Conservation (phyloP, 2,797 vertebrate genomes). For the Squalus acanthias region DNA sequence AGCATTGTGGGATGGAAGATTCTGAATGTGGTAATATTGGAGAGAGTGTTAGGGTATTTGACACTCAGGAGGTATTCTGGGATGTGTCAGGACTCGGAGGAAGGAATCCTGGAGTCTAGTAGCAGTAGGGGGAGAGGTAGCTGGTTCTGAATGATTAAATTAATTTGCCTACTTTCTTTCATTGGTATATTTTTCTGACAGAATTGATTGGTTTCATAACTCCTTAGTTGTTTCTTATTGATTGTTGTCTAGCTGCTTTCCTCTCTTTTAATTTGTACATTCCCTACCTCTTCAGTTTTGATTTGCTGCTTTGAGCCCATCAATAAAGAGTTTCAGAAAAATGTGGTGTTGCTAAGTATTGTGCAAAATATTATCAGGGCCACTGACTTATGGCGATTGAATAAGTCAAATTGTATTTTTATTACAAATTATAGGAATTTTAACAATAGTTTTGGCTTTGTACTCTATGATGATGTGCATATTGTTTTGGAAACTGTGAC, state of each 20-base stretch:
- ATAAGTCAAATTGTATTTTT: not conserved
- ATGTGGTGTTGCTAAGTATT: not conserved
- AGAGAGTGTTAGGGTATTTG: not conserved
- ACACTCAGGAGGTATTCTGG: not conserved
- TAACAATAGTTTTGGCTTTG: not conserved
- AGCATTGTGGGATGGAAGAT: not conserved
- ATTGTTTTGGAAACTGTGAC: not conserved
- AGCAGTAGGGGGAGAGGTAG: not conserved
- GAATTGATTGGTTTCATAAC: not conserved
- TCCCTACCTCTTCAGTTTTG: not conserved
- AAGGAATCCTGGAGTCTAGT: not conserved
- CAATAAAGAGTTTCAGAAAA: not conserved
- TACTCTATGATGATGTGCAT: not conserved
- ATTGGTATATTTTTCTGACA: not conserved
- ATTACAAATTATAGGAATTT: not conserved
- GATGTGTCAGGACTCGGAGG: not conserved
- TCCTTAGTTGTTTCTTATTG: not conserved
- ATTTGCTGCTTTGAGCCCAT: not conserved
- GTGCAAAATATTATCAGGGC: not conserved
- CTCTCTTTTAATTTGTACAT: not conserved
- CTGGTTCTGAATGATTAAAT: not conserved
- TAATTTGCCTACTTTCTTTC: not conserved
- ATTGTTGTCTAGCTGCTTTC: not conserved
- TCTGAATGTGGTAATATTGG: not conserved
- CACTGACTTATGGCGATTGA: not conserved